A percentile compares a stretch with the other conserved stretches of the same genome.
phyloP scores from a whole-genome alignment of 2,888 invertebrate genomes.

The Odontocerum albicorne region DNA sequence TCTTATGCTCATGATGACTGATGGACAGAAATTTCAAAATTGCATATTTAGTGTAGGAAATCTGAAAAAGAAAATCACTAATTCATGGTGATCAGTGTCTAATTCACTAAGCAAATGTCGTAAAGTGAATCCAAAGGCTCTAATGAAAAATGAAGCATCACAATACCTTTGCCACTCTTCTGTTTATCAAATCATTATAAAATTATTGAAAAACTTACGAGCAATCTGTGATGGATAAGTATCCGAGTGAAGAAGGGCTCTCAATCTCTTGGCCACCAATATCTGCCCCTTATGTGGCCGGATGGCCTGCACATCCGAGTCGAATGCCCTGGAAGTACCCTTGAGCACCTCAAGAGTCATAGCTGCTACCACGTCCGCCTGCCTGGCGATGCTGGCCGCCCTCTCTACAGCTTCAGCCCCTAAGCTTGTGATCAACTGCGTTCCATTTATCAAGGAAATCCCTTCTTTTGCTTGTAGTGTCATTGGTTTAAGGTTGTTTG shows the following conservation, averaged over 20 bases:
- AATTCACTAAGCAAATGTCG: too few relatives aligned
- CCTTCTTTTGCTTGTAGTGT: constrained; percentile 64
- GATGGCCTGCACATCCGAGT: constrained; percentile 62
- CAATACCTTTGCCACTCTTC: too few relatives aligned
- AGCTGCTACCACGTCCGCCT: constrained; percentile 65
- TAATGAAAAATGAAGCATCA: too few relatives aligned
- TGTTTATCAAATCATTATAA: not conserved
- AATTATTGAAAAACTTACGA: constrained; percentile 45
- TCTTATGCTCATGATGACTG: too few relatives aligned
- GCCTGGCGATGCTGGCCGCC: constrained; percentile 58
- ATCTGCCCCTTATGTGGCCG: constrained; percentile 66
- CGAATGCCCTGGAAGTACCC: constrained; percentile 65
- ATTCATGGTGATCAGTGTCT: too few relatives aligned
- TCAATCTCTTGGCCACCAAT: constrained; percentile 58
- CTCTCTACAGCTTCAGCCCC: constrained; percentile 66
- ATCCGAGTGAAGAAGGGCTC: constrained; percentile 63
- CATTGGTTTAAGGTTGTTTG: constrained; percentile 58
- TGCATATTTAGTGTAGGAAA: too few relatives aligned
- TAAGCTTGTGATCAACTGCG: constrained; percentile 65
- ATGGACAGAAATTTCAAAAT: too few relatives aligned
- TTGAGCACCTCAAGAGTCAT: constrained; percentile 66
- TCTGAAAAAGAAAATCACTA: too few relatives aligned
- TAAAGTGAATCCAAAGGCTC: too few relatives aligned
- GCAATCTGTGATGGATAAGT: constrained; percentile 65
- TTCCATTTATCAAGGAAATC: constrained; percentile 66